Evolutionary conservation across 2,888 invertebrate genomes (phyloP), one percentile per base, ranked within the genome.

Genomic region (Pachydiplax longipennis): DNA sequence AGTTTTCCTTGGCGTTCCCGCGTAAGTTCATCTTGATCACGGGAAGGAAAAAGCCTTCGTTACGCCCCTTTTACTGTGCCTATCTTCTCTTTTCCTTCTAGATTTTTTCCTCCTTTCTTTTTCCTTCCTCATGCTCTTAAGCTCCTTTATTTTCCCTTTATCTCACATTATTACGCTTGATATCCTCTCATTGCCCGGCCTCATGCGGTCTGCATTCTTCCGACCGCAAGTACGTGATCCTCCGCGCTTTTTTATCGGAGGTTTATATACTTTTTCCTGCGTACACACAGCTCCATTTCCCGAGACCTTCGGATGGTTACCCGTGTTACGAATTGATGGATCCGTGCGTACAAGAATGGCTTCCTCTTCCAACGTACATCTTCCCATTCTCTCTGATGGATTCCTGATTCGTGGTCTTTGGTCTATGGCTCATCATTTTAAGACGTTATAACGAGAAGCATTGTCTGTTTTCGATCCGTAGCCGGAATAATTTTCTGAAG

Each of bases 241-340:
- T 65, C 22, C 12, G n/a, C 25, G 5, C 25, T 65, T 8, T 65
- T 65, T 65, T 65, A 22, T 1, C n/a, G 25, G 22, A 22, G 65
- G 22, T 65, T 65, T 65, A 22, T 65, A n/a, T 65, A 65, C 12
- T 65, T 65, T 65, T 61, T 61, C n/a, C 25, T 65, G 65, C 65
- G 65, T 65, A 65, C 65, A 65, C 65, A 22, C 65, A 22, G 35
- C 83, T 58, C 53, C 82, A 61, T 58, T 18, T 12, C 31, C 58
- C 18, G 31, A 5, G 18, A 35, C 35, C 58, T 35, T 58, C 83
- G 58, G 22, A 58, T 35, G 83, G 44, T 25, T 53, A 37, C 83
- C 83, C 48, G 83, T 22, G 83, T 80, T 83, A 58, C 83, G 58
- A 83, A 58, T 83, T 58, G 83, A 35, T 82, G 44, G 48, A n/a